A percentile compares a stretch with the other conserved stretches of the same genome.
phyloP scores from a whole-genome alignment of 2,113 vertebrate species.

The Aspiorhynchus laticeps region DNA sequence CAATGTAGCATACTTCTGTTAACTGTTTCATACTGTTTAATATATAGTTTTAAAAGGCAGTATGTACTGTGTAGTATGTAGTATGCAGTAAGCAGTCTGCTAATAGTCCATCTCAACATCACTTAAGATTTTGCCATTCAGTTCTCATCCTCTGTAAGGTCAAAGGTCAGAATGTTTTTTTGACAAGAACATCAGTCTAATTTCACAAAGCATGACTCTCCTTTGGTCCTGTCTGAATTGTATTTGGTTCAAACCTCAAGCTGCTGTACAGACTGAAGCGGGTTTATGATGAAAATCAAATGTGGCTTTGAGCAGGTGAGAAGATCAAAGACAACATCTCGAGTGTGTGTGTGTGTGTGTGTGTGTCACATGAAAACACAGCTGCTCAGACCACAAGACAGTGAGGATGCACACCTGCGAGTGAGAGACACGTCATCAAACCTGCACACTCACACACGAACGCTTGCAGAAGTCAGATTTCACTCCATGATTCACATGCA shows the following conservation, averaged over 20 bases:
- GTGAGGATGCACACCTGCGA: not conserved
- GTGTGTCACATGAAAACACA: not conserved
- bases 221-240: not conserved
- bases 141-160: not conserved
- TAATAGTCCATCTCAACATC: not conserved
- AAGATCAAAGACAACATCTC: not conserved
- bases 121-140: not conserved
- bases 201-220: not conserved
- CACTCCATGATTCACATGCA: not conserved
- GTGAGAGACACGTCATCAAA: not conserved
- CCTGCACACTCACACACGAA: not conserved
- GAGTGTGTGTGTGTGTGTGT: not conserved
- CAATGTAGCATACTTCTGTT: not conserved
- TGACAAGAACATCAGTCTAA: not conserved
- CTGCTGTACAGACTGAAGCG: not conserved
- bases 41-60: not conserved
- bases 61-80: not conserved
- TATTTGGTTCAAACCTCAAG: not conserved
- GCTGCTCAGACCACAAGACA: slow-evolving; percentile 1
- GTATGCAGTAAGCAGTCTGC: too few relatives aligned
- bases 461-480: not conserved
- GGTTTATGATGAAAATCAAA: not conserved
- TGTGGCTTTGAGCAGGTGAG: not conserved
- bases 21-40: not conserved
- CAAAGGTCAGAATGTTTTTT: not conserved